phyloP scores from a whole-genome alignment of 2,113 vertebrate species.

The Electrona antarctica region DNA sequence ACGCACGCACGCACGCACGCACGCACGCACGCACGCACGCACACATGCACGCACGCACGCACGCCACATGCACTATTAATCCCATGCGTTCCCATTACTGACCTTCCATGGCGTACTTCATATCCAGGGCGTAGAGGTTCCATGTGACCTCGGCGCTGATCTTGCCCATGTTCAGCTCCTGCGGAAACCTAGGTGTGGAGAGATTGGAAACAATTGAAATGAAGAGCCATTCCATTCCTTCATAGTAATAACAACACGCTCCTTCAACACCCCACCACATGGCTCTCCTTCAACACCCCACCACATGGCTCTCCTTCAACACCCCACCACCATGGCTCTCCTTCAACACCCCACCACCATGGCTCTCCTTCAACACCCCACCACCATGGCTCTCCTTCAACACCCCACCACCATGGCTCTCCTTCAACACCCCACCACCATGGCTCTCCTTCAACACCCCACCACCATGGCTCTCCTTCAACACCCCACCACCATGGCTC shows the following conservation, averaged over 20 bases:
- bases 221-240: slow-evolving; percentile 31
- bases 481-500: slow-evolving; percentile 37
- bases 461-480: slow-evolving; percentile 40
- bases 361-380: slow-evolving; percentile 33
- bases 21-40: neutral
- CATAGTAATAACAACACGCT: slow-evolving; percentile 31
- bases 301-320: slow-evolving; percentile 41
- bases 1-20: neutral
- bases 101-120: slow-evolving; percentile 98
- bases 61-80: neutral
- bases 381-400: slow-evolving; percentile 40
- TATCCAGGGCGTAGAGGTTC: slow-evolving; percentile 92
- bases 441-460: slow-evolving; percentile 33
- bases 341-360: slow-evolving; percentile 39
- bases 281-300: slow-evolving; percentile 33
- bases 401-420: slow-evolving; percentile 38
- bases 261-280: slow-evolving; percentile 37
- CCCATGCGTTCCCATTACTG: slow-evolving; percentile 58
- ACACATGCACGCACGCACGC: neutral
- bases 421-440: slow-evolving; percentile 37
- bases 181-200: slow-evolving; percentile 87
- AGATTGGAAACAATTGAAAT: slow-evolving; percentile 50
- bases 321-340: slow-evolving; percentile 33
- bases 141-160: slow-evolving; percentile 93
- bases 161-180: slow-evolving; percentile 93